Conservation (phyloP, 2,888 invertebrate species). For the Hymenopus coronatus region DNA sequence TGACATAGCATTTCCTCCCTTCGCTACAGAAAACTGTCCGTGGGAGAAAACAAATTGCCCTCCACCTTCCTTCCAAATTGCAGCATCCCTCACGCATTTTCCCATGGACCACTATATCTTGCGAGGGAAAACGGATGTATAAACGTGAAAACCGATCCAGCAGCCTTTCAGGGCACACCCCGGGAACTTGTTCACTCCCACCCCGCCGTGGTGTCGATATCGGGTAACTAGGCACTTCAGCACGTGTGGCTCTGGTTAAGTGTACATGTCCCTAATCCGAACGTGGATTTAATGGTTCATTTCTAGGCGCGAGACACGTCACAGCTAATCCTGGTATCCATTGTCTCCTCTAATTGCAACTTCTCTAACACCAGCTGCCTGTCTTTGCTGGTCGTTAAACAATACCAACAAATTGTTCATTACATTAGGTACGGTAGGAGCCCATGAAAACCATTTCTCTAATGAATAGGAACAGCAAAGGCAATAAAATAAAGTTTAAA, state of each 20-base stretch:
- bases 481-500: too few relatives aligned
- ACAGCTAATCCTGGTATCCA: not conserved
- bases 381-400: too few relatives aligned
- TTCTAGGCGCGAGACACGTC: not conserved
- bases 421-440: too few relatives aligned
- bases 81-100: slow-evolving; percentile 6
- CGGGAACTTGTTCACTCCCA: not conserved
- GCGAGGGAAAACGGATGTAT: not conserved
- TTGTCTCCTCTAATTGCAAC: not conserved
- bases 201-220: not conserved
- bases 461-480: too few relatives aligned
- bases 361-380: too few relatives aligned
- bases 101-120: slow-evolving; percentile 21
- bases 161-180: not conserved
- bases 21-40: slow-evolving; percentile 1
- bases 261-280: not conserved
- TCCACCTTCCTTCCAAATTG: not conserved
- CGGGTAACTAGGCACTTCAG: not conserved
- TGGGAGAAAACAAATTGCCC: slow-evolving; percentile 20
- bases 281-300: not conserved
- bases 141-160: not conserved
- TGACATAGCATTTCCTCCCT: not conserved
- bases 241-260: not conserved
- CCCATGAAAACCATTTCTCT: too few relatives aligned
- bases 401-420: too few relatives aligned